These are phyloP conservation scores for Lytechinus variegatus DNA, from an alignment of 35 echinoderm and acorn worm species.

Conservation along the genomic window DNA sequence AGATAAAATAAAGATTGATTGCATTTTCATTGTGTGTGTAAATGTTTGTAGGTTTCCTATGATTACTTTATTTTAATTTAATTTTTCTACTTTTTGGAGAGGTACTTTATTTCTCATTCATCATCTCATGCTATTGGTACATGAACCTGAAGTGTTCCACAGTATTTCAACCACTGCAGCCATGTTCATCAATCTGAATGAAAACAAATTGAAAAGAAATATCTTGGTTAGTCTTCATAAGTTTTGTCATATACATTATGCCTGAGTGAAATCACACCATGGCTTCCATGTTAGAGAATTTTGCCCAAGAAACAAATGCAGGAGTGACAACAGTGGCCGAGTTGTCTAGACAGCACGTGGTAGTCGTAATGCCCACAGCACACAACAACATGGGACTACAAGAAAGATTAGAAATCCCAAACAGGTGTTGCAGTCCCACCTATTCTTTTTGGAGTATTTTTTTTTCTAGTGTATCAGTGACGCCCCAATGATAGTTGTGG, in stretches of 20 bases:
- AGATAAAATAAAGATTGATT: neutral
- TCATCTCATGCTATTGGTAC: neutral
- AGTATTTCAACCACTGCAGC: too few species aligned
- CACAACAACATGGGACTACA: neutral
- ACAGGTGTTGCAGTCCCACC: neutral
- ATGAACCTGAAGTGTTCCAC: neutral
- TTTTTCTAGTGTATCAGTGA: neutral
- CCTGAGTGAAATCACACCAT: neutral
- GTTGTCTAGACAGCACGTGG: neutral
- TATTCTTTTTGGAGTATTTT: neutral
- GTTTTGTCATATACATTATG: neutral
- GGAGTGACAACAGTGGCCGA: neutral
- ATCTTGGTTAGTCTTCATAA: neutral
- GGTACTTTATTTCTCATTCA: neutral
- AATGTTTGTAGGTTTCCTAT: neutral
- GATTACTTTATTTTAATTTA: neutral
- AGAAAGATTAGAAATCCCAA: neutral
- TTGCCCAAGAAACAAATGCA: neutral
- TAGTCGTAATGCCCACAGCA: neutral
- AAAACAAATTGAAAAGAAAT: neutral
- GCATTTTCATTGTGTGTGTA: neutral
- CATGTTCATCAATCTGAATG: neutral
- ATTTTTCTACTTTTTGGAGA: too few species aligned
- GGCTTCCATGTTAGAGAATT: neutral
- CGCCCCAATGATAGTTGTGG: neutral